Percentiles rank a stretch among this genome's conserved stretches.
phyloP scores from a whole-genome alignment of 2,797 vertebrate species.

The Hemibagrus guttatus region DNA sequence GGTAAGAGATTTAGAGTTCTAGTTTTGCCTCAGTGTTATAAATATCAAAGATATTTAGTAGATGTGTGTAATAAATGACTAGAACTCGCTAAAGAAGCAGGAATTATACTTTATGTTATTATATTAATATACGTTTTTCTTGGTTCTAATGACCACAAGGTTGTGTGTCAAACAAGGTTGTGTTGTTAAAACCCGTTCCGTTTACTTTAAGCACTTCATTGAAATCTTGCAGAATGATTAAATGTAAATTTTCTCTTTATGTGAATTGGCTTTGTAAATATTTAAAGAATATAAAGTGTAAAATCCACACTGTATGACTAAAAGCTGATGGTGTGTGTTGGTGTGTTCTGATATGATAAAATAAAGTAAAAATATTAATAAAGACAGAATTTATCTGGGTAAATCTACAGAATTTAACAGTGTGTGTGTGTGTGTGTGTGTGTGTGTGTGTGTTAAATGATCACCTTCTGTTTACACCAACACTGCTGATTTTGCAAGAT shows the following conservation, averaged over 20 bases:
- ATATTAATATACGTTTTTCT: not conserved
- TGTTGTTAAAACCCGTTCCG: not conserved
- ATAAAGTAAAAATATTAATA: not conserved
- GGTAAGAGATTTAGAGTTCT: not conserved
- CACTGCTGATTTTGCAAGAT: constrained; percentile 9
- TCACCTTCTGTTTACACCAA: not conserved
- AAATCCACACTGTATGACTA: not conserved
- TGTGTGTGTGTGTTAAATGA: not conserved
- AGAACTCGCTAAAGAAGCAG: no score
- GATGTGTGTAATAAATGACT: not conserved
- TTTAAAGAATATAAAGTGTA: not conserved
- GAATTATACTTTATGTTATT: no score
- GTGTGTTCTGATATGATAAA: not conserved
- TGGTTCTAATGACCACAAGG: not conserved
- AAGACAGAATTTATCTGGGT: not conserved
- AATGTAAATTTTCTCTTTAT: not conserved
- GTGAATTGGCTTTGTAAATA: not conserved
- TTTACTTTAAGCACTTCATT: not conserved
- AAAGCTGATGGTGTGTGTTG: not conserved
- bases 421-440: constrained; percentile 3
- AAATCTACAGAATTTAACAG: not conserved
- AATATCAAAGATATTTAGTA: not conserved
- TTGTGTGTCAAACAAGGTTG: not conserved
- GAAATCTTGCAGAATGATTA: not conserved
- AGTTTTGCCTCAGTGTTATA: not conserved